Evolutionary conservation across 2,888 invertebrate genomes (phyloP).

Genomic region (Microctonus aethiopoides): DNA sequence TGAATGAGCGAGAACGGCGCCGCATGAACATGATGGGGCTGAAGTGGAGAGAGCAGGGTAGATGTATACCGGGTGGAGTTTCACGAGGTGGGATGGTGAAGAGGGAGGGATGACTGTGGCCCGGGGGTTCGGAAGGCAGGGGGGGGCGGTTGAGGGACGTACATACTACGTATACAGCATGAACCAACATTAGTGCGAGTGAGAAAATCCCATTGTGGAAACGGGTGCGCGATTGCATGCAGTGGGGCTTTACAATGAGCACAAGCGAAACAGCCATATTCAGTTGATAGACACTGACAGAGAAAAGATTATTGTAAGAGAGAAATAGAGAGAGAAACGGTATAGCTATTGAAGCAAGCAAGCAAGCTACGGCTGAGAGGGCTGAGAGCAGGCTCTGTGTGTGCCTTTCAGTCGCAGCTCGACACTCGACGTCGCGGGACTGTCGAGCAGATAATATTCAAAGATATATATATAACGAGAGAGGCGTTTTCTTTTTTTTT

Average conservation of each 20-base stretch:
- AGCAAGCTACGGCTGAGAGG: slow-evolving; percentile 21
- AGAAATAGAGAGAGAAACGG: not conserved
- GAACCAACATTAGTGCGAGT: slow-evolving; percentile 3
- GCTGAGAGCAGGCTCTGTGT: too few species aligned
- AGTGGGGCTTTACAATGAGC: not conserved
- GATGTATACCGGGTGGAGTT: slow-evolving; percentile 29
- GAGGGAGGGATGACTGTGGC: slow-evolving; percentile 5
- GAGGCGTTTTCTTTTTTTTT: slow-evolving; percentile 26
- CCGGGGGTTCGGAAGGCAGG: slow-evolving; percentile 34
- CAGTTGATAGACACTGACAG: not conserved
- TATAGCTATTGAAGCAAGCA: slow-evolving; percentile 10
- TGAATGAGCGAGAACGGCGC: slow-evolving; percentile 33
- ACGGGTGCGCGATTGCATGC: not conserved
- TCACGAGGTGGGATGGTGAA: slow-evolving; percentile 10
- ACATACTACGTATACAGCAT: too few species aligned
- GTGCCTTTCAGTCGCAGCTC: slow-evolving; percentile 43
- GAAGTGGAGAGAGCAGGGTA: slow-evolving; percentile 31
- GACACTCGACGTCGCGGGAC: slow-evolving; percentile 43
- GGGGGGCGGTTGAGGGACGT: slow-evolving; percentile 34
- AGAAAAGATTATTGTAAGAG: not conserved
- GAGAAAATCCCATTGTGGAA: not conserved
- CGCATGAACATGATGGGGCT: slow-evolving; percentile 29
- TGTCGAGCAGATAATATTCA: slow-evolving; percentile 36
- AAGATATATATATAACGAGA: slow-evolving; percentile 30
- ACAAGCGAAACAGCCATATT: not conserved